phyloP scores from a whole-genome alignment of 1,140 invertebrate species.

The Rhopalosiphum maidis region DNA sequence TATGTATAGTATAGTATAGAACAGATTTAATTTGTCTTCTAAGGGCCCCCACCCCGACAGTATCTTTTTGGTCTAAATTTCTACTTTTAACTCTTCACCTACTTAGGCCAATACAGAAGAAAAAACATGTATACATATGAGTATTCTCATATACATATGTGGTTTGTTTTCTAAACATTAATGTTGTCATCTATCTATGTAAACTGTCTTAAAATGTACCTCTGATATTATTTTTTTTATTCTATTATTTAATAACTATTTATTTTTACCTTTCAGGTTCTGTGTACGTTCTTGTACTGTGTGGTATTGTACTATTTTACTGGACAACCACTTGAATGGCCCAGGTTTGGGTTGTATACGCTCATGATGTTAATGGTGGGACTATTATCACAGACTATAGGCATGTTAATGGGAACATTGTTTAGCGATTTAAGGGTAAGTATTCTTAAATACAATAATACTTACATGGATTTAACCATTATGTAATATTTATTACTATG shows the following conservation, averaged over 20 bases:
- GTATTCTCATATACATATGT: too few species aligned
- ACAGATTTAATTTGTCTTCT: too few species aligned
- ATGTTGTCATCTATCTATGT: too few species aligned
- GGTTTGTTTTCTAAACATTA: too few species aligned
- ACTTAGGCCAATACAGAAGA: too few species aligned
- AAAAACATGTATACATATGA: too few species aligned
- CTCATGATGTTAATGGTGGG: slow-evolving; percentile 87
- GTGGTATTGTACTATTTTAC: slow-evolving; percentile 96
- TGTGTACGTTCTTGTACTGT: slow-evolving; percentile 89
- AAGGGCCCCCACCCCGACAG: too few species aligned
- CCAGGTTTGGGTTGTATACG: slow-evolving; percentile 86
- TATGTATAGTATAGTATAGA: too few species aligned
- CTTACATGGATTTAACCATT: neutral
- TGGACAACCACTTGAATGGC: slow-evolving; percentile 85
- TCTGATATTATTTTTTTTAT: neutral
- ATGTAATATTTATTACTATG: slow-evolving; percentile 19
- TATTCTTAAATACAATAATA: slow-evolving; percentile 38
- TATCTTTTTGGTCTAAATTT: too few species aligned
- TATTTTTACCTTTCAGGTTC: slow-evolving; percentile 67
- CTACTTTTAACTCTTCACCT: too few species aligned
- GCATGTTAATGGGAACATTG: slow-evolving; percentile 89
- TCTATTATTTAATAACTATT: neutral
- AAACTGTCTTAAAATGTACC: neutral
- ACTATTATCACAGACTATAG: slow-evolving; percentile 90
- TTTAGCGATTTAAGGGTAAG: slow-evolving; percentile 79